Percentiles rank a stretch among this genome's conserved stretches.
phyloP scores from a whole-genome alignment of 2,888 invertebrate species.

The Odiellus spinosus region DNA sequence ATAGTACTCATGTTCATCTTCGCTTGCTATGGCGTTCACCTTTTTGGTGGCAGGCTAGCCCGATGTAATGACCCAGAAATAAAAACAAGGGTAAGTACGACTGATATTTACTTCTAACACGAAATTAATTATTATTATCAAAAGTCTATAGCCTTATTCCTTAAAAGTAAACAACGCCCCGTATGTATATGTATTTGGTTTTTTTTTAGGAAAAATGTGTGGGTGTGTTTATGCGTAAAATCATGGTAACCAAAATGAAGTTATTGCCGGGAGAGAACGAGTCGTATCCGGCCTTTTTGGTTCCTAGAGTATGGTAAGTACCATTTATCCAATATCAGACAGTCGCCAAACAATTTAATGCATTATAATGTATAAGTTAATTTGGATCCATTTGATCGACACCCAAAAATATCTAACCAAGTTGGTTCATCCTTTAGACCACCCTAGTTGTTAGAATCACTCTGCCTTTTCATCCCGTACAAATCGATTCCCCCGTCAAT shows the following conservation, averaged over 20 bases:
- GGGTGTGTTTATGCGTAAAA: slow-evolving; percentile 84
- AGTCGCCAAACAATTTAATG: neutral
- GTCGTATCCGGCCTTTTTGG: slow-evolving; percentile 82
- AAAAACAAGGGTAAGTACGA: slow-evolving; percentile 24
- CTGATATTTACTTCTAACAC: too few species aligned
- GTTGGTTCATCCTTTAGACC: too few species aligned
- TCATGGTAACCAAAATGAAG: slow-evolving; percentile 97
- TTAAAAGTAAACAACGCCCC: too few species aligned
- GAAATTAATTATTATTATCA: too few species aligned
- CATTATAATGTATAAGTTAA: neutral
- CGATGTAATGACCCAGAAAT: slow-evolving; percentile 93
- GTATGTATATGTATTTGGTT: neutral
- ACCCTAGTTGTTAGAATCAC: too few species aligned
- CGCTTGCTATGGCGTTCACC: slow-evolving; percentile 94
- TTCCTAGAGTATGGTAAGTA: slow-evolving; percentile 83
- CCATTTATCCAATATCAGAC: neutral
- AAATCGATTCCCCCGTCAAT: too few species aligned
- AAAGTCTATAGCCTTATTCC: too few species aligned
- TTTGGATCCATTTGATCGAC: slow-evolving; percentile 1
- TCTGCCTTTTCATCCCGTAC: too few species aligned
- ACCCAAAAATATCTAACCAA: neutral
- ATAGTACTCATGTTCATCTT: slow-evolving; percentile 98
- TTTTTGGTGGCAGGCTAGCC: slow-evolving; percentile 89
- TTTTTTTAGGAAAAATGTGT: slow-evolving; percentile 61
- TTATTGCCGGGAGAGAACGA: slow-evolving; percentile 63